Evolutionary conservation across 1,140 invertebrate genomes (phyloP), one percentile per base, ranked within the genome.

Genomic region (Listronotus oregonensis): DNA sequence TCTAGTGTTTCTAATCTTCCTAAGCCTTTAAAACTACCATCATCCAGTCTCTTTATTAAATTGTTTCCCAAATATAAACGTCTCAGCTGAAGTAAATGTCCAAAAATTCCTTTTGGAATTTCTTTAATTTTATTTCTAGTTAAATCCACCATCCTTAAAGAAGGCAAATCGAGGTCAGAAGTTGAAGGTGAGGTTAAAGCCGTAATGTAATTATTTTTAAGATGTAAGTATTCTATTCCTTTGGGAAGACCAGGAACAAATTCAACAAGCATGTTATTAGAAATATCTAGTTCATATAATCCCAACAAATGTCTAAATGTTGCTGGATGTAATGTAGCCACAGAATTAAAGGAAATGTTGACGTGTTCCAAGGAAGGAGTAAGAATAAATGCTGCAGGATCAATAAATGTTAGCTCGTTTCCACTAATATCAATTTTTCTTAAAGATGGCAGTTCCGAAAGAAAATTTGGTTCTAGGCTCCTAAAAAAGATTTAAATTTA

Each of bases 41-140:
- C 83, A 62, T 93, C 89, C 37, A 94, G 70, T 40, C 85, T 79
- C 54, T 86, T 84, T n/a, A 94, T 71, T 0, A 86, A 83, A 75
- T 94, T 97, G 59, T 89, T 85, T n/a, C 87, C 88, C 39, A 96
- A 78, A 74, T 89, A 89, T 5, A 96, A 77, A 68, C 87, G 85
- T 51, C 85, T 83, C 61, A 97, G 78, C 70, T 87, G 87, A 0
- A 84, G 82, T 34, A 95, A 78, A 42, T 87, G 86, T 56, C 82
- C 84, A 59, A 94, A 82, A 1, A 83, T 81, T n/a, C 85, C 86
- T 3, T 86, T 80, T 0, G 85, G 80, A 31, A 95, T 82, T 71
- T 83, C 85, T 72, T 90, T 85, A 27, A 95, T 87, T 1, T 86
- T 86, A 78, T 95, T 95, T 14, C 83, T 85, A 15, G 89, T 90